These are phyloP conservation scores for Craterocephalus amniculus DNA, from an alignment of 2,797 vertebrate species.

Conservation along the genomic window DNA sequence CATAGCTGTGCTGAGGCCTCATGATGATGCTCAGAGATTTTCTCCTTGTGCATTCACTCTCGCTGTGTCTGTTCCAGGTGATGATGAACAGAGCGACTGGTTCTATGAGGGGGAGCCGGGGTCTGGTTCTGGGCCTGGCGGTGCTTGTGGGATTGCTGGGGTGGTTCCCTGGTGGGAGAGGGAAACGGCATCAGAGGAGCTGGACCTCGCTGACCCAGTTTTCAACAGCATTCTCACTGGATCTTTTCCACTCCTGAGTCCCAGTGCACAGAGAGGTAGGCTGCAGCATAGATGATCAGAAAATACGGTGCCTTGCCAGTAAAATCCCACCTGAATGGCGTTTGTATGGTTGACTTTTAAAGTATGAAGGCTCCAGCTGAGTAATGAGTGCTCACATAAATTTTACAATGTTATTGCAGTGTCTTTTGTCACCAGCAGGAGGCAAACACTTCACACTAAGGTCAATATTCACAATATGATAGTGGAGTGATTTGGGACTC, in stretches of 20 bases:
- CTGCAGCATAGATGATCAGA: neutral
- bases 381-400: neutral
- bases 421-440: conserved; percentile 43
- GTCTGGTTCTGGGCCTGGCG: conserved; percentile 86
- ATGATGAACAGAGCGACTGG: conserved; percentile 99
- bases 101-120: conserved; percentile 93
- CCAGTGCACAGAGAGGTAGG: conserved; percentile 79
- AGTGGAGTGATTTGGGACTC: neutral
- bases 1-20: neutral
- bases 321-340: neutral
- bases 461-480: neutral
- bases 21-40: neutral
- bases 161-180: conserved; percentile 97
- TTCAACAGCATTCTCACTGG: conserved; percentile 96
- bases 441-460: conserved; percentile 36
- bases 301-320: neutral
- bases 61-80: conserved; percentile 77
- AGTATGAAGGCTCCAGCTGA: neutral
- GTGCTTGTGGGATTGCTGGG: conserved; percentile 93
- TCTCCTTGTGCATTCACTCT: neutral
- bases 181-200: conserved; percentile 86
- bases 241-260: conserved; percentile 87
- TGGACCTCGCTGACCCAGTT: conserved; percentile 90
- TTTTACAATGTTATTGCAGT: conserved; percentile 47
- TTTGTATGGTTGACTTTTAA: neutral